Base-by-base conservation (phyloP, 2,888 invertebrate species). In the Spatulosminthurus flaviceps region DNA sequence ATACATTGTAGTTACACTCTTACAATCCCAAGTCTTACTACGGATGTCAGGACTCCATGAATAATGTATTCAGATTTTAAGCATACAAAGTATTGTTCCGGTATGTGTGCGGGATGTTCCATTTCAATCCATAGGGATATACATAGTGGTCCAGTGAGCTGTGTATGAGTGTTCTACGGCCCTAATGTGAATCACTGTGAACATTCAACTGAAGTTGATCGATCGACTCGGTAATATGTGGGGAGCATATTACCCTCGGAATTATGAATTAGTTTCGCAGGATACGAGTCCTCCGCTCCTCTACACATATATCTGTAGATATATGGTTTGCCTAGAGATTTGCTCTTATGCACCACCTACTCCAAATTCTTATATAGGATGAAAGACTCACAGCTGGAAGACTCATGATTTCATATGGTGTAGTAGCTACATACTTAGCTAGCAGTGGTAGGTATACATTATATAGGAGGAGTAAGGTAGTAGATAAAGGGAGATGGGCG, bases 221-320 rank as follows among this genome's bases (percentile, higher is more conserved):
- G 70, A 70, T 70, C 41, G 70, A 19, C n/a, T 70, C 21, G 22
- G 70, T 34, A 41, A 64, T 64, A 64, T 24, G 64, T 26, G 26
- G 64, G 64, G 64, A 64, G 70, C 34, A 70, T 34, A 69, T 64
- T 64, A 64, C 64, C 64, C 64, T 64, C 21, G 70, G 70, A 70
- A 41, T 70, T 70, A 70, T 70, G 70, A 70, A 70, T 70, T 70
- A 70, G 70, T 41, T 34, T 24, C 67, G 67, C 28, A 67, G 67
- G 24, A 28, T 24, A 51, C 24, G 28, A 24, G 24, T 28, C 28
- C 19, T n/a, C n/a, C n/a, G n/a, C n/a, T n/a, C n/a, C n/a, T n/a
- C n/a, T n/a, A n/a, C n/a, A n/a, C n/a, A n/a, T n/a, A n/a, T n/a
- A n/a, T n/a, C n/a, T n/a, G 21, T 64, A 64, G 22, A 64, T 64